These are phyloP conservation scores for Petaurus breviceps DNA, from an alignment of 2,113 vertebrate species.

Conservation along the genomic window DNA sequence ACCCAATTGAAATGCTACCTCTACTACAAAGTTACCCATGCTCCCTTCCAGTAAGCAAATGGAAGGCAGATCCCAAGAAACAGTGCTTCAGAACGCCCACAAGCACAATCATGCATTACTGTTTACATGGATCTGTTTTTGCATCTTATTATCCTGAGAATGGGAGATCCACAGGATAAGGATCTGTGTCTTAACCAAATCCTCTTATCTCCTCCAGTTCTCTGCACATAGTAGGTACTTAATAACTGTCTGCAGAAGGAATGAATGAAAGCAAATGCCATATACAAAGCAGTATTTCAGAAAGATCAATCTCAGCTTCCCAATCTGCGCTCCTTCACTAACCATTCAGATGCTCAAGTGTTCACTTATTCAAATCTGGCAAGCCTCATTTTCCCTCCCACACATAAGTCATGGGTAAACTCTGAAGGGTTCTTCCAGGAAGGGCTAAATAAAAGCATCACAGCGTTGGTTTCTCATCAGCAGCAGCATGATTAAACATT, in stretches of 20 bases:
- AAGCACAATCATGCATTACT: background rate
- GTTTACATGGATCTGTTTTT: background rate
- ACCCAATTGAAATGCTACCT: background rate
- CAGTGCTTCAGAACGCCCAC: background rate
- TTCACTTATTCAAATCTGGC: background rate
- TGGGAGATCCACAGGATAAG: background rate
- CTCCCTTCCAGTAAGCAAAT: background rate
- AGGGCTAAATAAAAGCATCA: conserved; percentile 18
- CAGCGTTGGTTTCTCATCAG: conserved; percentile 22
- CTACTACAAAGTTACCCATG: background rate
- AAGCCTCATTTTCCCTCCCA: background rate
- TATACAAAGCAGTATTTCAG: background rate
- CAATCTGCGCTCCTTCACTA: background rate
- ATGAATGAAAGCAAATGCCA: background rate
- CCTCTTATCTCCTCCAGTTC: background rate
- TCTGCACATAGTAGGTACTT: background rate
- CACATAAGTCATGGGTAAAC: conserved; percentile 38
- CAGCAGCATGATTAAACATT: conserved; percentile 20
- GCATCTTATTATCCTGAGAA: background rate
- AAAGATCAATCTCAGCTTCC: background rate
- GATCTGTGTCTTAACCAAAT: background rate
- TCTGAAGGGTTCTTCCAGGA: background rate
- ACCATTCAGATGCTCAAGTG: background rate
- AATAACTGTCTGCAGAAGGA: background rate
- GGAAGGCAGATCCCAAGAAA: background rate